A percentile compares a stretch with the other conserved stretches of the same genome.
Evolutionary conservation across 2,888 invertebrate species (phyloP).

Genomic region (Belgica antarctica): DNA sequence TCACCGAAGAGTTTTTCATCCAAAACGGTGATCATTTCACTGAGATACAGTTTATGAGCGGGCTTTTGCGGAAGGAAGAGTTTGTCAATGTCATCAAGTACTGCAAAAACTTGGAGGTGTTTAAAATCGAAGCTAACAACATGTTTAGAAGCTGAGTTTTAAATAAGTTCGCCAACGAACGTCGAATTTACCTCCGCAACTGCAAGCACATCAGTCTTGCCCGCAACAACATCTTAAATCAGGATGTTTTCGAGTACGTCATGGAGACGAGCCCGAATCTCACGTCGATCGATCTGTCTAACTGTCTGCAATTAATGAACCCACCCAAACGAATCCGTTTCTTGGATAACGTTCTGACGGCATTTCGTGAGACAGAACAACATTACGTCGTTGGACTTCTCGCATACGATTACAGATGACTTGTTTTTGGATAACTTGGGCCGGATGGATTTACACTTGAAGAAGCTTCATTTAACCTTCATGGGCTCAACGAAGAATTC

Average conservation of each 20-base stretch:
- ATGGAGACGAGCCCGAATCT: slow-evolving; percentile 20
- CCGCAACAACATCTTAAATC: slow-evolving; percentile 14
- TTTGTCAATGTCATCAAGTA: slow-evolving; percentile 33
- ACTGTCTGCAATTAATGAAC: slow-evolving; percentile 24
- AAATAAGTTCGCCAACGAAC: slow-evolving; percentile 20
- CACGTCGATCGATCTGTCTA: slow-evolving; percentile 21
- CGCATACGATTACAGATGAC: slow-evolving; percentile 34
- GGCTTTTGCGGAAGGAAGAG: slow-evolving; percentile 34
- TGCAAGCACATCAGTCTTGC: slow-evolving; percentile 25
- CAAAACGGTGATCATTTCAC: slow-evolving; percentile 23
- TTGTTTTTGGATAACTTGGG: slow-evolving; percentile 30
- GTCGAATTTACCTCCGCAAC: not conserved
- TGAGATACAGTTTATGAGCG: slow-evolving; percentile 33
- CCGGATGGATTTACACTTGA: slow-evolving; percentile 6
- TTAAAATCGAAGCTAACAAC: slow-evolving; percentile 38
- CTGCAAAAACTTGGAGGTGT: not conserved
- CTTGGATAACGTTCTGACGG: slow-evolving; percentile 15
- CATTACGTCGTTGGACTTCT: slow-evolving; percentile 27
- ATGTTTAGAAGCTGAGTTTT: slow-evolving; percentile 37
- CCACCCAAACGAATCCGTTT: slow-evolving; percentile 26
- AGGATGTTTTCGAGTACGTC: slow-evolving; percentile 39
- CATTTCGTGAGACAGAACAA: not conserved
- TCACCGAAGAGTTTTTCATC: slow-evolving; percentile 35
- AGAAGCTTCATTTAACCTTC: slow-evolving; percentile 29
- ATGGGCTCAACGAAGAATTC: slow-evolving; percentile 36